A percentile compares a stretch with the other conserved stretches of the same genome.
Conservation (phyloP, 2,113 vertebrate genomes). For the Phrynocephalus versicolor region DNA sequence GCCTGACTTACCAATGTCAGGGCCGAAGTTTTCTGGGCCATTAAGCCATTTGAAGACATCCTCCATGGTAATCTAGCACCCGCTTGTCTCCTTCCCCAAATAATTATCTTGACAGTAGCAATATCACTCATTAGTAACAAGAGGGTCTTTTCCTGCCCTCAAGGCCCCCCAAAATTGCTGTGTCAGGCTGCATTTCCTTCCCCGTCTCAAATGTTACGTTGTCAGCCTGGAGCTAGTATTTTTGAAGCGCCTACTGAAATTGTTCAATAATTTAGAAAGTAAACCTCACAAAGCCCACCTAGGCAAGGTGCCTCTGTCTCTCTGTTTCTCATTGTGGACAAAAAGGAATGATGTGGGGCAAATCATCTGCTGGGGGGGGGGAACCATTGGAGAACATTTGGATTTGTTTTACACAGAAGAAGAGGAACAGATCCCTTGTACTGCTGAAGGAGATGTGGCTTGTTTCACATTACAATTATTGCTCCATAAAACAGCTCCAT, state of each 20-base stretch:
- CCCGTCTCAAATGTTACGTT: conserved; percentile 40
- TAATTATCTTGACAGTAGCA: conserved; percentile 49
- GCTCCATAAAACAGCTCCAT: too few relatives aligned
- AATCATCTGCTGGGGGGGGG: not conserved
- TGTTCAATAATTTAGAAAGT: conserved; percentile 55
- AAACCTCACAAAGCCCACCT: conserved; percentile 44
- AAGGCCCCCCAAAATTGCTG: conserved; percentile 52
- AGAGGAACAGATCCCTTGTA: not conserved
- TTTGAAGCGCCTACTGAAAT: conserved; percentile 39
- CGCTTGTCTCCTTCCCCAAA: not conserved
- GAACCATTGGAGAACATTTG: not conserved
- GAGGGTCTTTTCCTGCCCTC: conserved; percentile 59
- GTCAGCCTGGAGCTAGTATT: conserved; percentile 29
- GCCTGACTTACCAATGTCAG: not conserved
- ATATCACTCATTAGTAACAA: conserved; percentile 45
- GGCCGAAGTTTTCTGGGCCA: not conserved
- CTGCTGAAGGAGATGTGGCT: not conserved
- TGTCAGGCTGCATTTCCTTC: conserved; percentile 64
- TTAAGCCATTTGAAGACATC: conserved; percentile 18
- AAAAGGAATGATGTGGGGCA: conserved; percentile 3
- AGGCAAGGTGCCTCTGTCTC: conserved; percentile 42
- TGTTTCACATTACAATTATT: not conserved
- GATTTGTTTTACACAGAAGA: not conserved
- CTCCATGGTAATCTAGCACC: not conserved
- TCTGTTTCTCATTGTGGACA: not conserved